Conservation (phyloP, 2,797 vertebrate species). For the Carduelis carduelis region DNA sequence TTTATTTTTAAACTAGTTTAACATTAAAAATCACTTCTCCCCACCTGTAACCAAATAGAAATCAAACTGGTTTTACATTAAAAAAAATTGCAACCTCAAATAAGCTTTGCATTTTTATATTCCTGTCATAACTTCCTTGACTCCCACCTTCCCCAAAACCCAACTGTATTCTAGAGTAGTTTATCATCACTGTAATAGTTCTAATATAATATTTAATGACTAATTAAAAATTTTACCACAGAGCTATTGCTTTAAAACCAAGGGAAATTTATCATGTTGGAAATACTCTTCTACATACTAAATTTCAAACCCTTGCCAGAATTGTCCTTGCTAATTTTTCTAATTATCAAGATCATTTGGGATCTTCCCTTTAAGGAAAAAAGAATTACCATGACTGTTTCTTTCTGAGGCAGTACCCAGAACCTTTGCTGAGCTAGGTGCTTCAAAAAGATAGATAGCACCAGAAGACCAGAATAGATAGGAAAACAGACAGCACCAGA, state of each 20-base stretch:
- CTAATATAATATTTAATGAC: constrained; percentile 48
- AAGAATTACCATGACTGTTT: background rate
- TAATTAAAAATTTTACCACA: constrained; percentile 60
- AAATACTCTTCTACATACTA: constrained; percentile 1
- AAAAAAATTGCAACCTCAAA: background rate
- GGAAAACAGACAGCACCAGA: background rate
- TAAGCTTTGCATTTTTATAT: background rate
- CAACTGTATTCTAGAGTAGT: background rate
- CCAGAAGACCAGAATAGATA: background rate
- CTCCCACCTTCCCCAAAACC: background rate
- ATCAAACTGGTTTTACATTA: background rate
- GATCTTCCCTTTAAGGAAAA: constrained; percentile 20
- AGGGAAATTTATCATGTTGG: constrained; percentile 46
- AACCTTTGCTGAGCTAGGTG: background rate
- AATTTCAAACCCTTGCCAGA: constrained; percentile 51
- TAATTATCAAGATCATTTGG: constrained; percentile 61
- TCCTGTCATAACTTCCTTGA: background rate
- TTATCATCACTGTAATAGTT: constrained; percentile 30
- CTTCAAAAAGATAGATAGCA: background rate
- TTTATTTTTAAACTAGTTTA: background rate
- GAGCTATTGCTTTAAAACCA: constrained; percentile 57
- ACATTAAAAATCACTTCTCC: constrained; percentile 28
- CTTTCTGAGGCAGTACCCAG: background rate
- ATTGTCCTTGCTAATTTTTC: constrained; percentile 55
- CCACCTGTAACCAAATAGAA: constrained; percentile 36